These are phyloP conservation scores for Drosophila anomelani DNA, from an alignment of 2,888 invertebrate species.

Conservation along the genomic window DNA sequence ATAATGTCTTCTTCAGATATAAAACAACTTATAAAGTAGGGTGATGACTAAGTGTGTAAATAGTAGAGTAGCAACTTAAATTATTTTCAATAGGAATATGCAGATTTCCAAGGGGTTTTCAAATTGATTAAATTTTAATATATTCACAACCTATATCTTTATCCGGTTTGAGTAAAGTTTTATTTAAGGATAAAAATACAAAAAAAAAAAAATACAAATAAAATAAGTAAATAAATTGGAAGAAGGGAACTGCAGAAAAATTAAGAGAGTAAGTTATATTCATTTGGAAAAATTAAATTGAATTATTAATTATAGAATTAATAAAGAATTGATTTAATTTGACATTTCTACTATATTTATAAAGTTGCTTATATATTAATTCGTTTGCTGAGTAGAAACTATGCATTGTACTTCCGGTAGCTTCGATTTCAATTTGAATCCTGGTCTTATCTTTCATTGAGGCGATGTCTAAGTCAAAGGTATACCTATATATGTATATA, in stretches of 20 bases:
- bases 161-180: background rate
- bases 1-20: constrained; percentile 7
- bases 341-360: too few relatives aligned
- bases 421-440: background rate
- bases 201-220: too few relatives aligned
- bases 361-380: background rate
- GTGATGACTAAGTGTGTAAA: constrained; percentile 3
- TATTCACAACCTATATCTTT: background rate
- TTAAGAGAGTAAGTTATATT: too few relatives aligned
- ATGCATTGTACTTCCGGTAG: constrained; percentile 2
- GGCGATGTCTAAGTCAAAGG: background rate
- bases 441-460: background rate
- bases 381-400: background rate
- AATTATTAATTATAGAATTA: too few relatives aligned
- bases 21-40: constrained; percentile 11
- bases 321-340: too few relatives aligned
- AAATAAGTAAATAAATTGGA: too few relatives aligned
- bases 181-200: background rate
- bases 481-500: background rate
- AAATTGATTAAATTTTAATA: background rate
- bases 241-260: too few relatives aligned
- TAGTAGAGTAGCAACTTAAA: background rate
- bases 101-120: background rate
- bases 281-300: too few relatives aligned
- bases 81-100: too few relatives aligned